phyloP scores from a whole-genome alignment of 2,888 invertebrate genomes.

The Yponomeuta plumbellus region DNA sequence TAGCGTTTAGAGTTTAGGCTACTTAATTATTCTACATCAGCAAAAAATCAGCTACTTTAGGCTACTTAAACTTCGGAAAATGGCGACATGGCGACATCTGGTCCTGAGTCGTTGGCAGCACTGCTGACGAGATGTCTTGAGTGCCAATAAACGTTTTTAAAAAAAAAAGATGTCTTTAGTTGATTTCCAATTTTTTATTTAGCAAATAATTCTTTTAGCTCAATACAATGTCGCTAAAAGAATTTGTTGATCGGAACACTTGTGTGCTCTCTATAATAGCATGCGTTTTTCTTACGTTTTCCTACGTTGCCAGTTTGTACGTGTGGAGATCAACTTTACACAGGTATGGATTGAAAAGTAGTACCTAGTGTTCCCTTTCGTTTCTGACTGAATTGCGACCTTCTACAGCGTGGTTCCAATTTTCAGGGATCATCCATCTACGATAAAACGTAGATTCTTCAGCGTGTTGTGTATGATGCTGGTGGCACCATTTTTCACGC shows the following conservation, averaged over 20 bases:
- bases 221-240: slow-evolving; percentile 10
- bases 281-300: slow-evolving; percentile 84
- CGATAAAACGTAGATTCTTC: slow-evolving; percentile 90
- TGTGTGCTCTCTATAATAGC: slow-evolving; percentile 81
- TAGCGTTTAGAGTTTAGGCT: too few relatives aligned
- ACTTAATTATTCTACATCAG: too few relatives aligned
- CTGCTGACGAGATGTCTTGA: too few relatives aligned
- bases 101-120: too few relatives aligned
- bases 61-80: too few relatives aligned
- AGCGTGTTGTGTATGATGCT: slow-evolving; percentile 90
- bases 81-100: too few relatives aligned
- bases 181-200: background rate
- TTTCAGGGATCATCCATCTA: slow-evolving; percentile 90
- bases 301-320: slow-evolving; percentile 92
- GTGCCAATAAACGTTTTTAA: too few relatives aligned
- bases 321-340: slow-evolving; percentile 87
- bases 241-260: slow-evolving; percentile 28
- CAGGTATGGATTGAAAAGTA: slow-evolving; percentile 60
- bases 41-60: too few relatives aligned
- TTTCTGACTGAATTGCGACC: background rate
- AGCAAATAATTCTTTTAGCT: background rate
- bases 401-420: slow-evolving; percentile 25
- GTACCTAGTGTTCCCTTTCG: background rate
- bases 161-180: background rate
- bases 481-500: slow-evolving; percentile 86